Evolutionary conservation across 2,888 invertebrate genomes (phyloP), one percentile per base, ranked within the genome.

Genomic region (Polymixis lichenea): DNA sequence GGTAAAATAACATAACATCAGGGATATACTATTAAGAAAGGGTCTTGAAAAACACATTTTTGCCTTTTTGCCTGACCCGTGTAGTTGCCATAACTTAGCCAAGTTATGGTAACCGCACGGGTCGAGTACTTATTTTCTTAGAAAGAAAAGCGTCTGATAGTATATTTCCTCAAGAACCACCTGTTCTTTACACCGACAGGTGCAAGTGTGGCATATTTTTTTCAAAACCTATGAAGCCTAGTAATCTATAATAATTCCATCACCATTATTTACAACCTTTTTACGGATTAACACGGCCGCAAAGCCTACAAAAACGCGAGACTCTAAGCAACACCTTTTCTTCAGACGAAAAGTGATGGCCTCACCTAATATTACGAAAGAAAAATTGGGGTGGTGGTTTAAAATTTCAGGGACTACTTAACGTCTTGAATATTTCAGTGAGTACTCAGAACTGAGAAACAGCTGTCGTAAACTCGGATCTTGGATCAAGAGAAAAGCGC

Each of bases 361-460:
- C 72, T 13, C 60, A 75, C 83, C 67, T 69, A 77, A 78, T 73
- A 73, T 81, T 62, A 66, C 81, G 66, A 49, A 70, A 77, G 77
- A 87, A 83, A 88, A 87, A 79, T 78, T 77, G 61, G 73, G 75
- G 22, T 51, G 32, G 82, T 66, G 81, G 87, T 90, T 91, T 89
- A 92, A 93, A 92, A 85, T 92, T 92, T 90, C 89, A 90, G 85
- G 70, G 87, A 88, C 87, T 92, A 93, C 92, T 94, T 92, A 92
- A 82, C 85, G 78, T 87, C 75, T 76, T 94, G 94, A 94, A 94
- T 94, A 93, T 94, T 94, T 94, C 88, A 94, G 85, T 83, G 85
- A 88, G 88, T 91, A 90, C 93, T 94, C 90, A 87, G 90, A 84
- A 86, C 88, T 82, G 69, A 61, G 78, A 84, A 89, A 91, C 93